A percentile compares a stretch with the other conserved stretches of the same genome.
Conservation (phyloP, 2,888 invertebrate genomes). For the Alloscopus bannaensis region DNA sequence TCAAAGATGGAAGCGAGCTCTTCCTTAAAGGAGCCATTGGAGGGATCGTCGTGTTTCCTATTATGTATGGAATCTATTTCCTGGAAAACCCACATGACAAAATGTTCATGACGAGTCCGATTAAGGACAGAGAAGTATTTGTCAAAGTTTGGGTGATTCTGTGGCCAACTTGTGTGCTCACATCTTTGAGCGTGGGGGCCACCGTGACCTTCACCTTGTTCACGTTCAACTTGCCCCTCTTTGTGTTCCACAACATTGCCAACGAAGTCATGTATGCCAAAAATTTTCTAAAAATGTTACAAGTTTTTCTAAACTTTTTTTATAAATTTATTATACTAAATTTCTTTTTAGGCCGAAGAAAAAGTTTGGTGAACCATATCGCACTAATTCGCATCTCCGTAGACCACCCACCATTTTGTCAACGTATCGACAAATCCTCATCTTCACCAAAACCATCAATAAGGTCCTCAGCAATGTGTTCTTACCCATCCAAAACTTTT, state of each 20-base stretch:
- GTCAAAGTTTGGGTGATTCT: background rate
- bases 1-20: background rate
- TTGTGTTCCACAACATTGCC: background rate
- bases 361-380: background rate
- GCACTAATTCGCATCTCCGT: background rate
- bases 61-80: background rate
- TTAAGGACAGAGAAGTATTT: background rate
- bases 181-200: background rate
- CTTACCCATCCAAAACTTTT: background rate
- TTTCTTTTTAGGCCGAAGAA: background rate
- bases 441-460: background rate
- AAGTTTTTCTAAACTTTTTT: too few relatives aligned
- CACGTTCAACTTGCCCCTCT: background rate
- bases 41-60: background rate
- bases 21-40: background rate
- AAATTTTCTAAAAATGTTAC: too few relatives aligned
- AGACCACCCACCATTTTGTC: background rate
- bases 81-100: background rate
- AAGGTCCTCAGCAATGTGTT: background rate
- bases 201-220: background rate
- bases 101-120: conserved; percentile 16
- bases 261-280: conserved; percentile 19
- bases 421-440: background rate
- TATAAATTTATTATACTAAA: too few relatives aligned
- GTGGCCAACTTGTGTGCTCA: background rate